These are phyloP conservation scores for Epirrhoe alternata DNA, from an alignment of 2,888 invertebrate genomes.

Conservation along the genomic window DNA sequence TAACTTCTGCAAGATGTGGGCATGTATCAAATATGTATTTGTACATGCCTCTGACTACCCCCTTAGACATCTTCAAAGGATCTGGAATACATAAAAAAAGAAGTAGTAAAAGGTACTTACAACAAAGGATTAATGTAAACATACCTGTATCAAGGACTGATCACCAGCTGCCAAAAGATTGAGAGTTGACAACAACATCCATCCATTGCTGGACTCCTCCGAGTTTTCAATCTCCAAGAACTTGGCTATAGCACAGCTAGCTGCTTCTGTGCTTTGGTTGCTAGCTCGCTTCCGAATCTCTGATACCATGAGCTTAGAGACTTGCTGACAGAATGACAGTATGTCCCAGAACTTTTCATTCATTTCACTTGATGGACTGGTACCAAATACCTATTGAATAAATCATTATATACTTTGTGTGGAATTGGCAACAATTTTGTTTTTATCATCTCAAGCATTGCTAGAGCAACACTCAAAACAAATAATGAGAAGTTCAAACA, in stretches of 20 bases:
- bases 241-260: slow-evolving; percentile 98
- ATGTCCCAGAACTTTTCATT: slow-evolving; percentile 99
- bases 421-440: background rate
- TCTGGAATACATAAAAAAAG: too few relatives aligned
- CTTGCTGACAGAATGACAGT: slow-evolving; percentile 96
- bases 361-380: slow-evolving; percentile 97
- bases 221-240: slow-evolving; percentile 98
- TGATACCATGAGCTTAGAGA: slow-evolving; percentile 97
- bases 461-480: background rate
- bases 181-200: slow-evolving; percentile 96
- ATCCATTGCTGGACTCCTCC: slow-evolving; percentile 97
- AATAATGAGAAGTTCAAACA: too few relatives aligned
- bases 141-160: slow-evolving; percentile 93
- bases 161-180: slow-evolving; percentile 97
- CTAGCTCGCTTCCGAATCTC: slow-evolving; percentile 97
- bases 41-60: too few relatives aligned
- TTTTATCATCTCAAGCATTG: background rate
- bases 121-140: too few relatives aligned
- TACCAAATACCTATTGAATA: slow-evolving; percentile 92
- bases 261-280: slow-evolving; percentile 97
- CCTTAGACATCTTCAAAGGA: too few relatives aligned
- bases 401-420: background rate
- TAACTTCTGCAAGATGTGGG: too few relatives aligned
- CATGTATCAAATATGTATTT: too few relatives aligned
- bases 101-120: too few relatives aligned